Evolutionary conservation across 2,797 vertebrate species (phyloP), one percentile per base, ranked within the genome.

Genomic region (Pteronotus mesoamericanus): DNA sequence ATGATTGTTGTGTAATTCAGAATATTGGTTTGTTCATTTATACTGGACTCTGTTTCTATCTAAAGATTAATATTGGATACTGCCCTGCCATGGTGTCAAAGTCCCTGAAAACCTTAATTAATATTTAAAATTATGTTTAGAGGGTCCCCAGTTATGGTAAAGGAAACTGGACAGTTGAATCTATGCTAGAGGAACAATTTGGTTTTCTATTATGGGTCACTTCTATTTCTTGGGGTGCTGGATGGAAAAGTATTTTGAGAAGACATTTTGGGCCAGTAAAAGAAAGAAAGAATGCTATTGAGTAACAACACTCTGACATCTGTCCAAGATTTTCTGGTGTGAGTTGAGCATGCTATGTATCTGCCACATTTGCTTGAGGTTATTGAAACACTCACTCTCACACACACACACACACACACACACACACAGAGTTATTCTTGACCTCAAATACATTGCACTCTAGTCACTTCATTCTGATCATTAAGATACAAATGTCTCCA

Each of bases 61-160:
- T 19, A 57, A 88, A 94, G 37, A 92, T 46, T 42, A 69, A 69
- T 37, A 16, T 12, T 68, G 16, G 21, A 2, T 72, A 46, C 26
- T 21, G 3, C 15, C 5, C 46, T 21, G 15, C 85, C 48, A 34
- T 59, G 7, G 6, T 22, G 75, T 37, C 39, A 59, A 53, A 89
- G 37, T 82, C 22, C 32, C 32, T 14, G 51, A 61, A 93, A 83
- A 39, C 37, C 39, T 86, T 42, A 51, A 68, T 79, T 34, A 22
- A 6, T n/a, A 57, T 72, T 61, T 72, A 89, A 95, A 90, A 46
- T 89, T 64, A 22, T 64, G 6, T 24, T 87, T 95, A 34, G 24
- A 87, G 15, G 72, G 46, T 12, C 2, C 34, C 57, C 15, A 72
- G 51, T 79, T 64, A 29, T 19, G 19, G 16, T 91, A 53, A 75